phyloP scores from a whole-genome alignment of 2,797 vertebrate species.

The Myiotriccus ornatus region DNA sequence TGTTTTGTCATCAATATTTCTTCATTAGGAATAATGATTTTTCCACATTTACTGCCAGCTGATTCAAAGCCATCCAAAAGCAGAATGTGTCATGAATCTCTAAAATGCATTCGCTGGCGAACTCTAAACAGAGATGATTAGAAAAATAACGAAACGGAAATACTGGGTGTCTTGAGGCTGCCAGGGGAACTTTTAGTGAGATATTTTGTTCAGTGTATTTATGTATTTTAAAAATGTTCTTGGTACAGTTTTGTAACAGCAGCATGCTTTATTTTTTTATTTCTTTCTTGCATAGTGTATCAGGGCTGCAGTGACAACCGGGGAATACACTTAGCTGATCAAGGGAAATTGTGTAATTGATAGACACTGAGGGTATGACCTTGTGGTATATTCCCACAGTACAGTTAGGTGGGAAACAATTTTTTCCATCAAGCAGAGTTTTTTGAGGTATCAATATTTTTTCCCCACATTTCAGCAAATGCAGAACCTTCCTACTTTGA shows the following conservation, averaged over 20 bases:
- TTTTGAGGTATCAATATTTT: neutral
- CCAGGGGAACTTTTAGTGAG: slow-evolving; percentile 50
- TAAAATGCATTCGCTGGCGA: slow-evolving; percentile 50
- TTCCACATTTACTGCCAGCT: slow-evolving; percentile 71
- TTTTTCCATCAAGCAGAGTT: slow-evolving; percentile 1
- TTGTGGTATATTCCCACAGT: slow-evolving; percentile 46
- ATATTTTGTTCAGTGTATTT: slow-evolving; percentile 53
- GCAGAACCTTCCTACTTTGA: slow-evolving; percentile 5
- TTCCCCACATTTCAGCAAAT: neutral
- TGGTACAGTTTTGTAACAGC: neutral
- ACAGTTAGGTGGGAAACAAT: neutral
- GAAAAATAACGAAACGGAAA: slow-evolving; percentile 45
- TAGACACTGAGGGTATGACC: slow-evolving; percentile 53
- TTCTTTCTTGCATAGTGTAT: neutral
- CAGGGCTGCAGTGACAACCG: neutral
- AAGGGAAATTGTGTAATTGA: slow-evolving; percentile 61
- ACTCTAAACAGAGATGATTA: slow-evolving; percentile 58
- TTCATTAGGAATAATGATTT: slow-evolving; percentile 75
- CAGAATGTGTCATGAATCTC: slow-evolving; percentile 67
- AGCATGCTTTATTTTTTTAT: neutral
- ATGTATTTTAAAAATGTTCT: slow-evolving; percentile 26
- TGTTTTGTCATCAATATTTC: slow-evolving; percentile 73
- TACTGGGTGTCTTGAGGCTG: slow-evolving; percentile 49
- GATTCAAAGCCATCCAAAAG: slow-evolving; percentile 63
- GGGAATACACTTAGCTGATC: slow-evolving; percentile 56